Percentiles rank a stretch among this genome's conserved stretches.
phyloP scores from a whole-genome alignment of 2,113 vertebrate species.

The Carlito syrichta region DNA sequence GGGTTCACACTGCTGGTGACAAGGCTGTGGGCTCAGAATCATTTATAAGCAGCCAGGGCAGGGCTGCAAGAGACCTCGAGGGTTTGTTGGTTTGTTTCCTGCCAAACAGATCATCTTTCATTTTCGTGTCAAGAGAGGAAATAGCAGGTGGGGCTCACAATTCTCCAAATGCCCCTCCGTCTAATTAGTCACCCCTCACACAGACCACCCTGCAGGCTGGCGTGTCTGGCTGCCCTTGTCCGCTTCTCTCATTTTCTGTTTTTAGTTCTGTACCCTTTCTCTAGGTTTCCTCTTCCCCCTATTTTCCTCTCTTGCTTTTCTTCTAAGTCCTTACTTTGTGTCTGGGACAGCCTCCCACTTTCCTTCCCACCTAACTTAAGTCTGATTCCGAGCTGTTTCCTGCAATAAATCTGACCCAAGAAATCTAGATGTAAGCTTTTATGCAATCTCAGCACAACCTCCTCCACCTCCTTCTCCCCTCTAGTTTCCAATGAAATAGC shows the following conservation, averaged over 20 bases:
- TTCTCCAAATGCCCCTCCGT: not conserved
- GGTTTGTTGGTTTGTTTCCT: not conserved
- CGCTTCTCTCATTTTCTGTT: not conserved
- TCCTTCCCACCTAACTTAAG: not conserved
- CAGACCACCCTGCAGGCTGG: not conserved
- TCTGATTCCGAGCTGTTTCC: not conserved
- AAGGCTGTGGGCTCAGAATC: slow-evolving; percentile 37
- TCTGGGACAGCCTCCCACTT: not conserved
- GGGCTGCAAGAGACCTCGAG: not conserved
- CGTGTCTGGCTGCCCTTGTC: not conserved
- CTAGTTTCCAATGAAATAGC: not conserved
- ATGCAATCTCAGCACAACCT: not conserved
- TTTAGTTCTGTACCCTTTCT: not conserved
- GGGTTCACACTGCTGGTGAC: slow-evolving; percentile 45
- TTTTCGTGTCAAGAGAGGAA: not conserved
- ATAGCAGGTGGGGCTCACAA: not conserved
- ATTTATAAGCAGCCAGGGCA: slow-evolving; percentile 3
- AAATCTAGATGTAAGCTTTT: not conserved
- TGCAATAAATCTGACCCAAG: not conserved
- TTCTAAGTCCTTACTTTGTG: not conserved
- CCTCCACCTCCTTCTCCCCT: not conserved
- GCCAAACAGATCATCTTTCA: not conserved
- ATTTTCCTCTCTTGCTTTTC: not conserved
- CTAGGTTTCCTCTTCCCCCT: not conserved
- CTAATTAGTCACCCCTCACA: not conserved